Evolutionary conservation across 2,888 invertebrate genomes (phyloP).

Genomic region (Calameuta pallipes): DNA sequence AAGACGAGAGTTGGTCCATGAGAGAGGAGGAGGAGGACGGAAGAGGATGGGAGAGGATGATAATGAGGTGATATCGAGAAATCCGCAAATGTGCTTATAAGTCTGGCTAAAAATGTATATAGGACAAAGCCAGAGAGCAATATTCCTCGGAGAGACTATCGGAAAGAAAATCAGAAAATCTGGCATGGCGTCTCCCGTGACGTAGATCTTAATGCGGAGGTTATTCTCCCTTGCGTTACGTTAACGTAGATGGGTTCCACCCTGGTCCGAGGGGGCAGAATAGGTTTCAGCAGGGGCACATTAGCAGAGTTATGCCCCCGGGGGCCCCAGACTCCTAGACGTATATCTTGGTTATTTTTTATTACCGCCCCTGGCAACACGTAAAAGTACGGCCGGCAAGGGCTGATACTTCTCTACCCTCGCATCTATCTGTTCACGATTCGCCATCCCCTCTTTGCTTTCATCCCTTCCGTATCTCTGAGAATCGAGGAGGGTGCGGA

Average conservation of each 20-base stretch:
- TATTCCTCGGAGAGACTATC: background rate
- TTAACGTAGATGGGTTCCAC: conserved; percentile 27
- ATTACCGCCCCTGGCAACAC: conserved; percentile 47
- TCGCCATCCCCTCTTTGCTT: background rate
- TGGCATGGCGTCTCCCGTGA: conserved; percentile 3
- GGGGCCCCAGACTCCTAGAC: conserved; percentile 43
- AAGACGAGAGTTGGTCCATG: background rate
- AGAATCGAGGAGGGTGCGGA: conserved; percentile 1
- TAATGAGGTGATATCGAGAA: background rate
- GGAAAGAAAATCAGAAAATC: background rate
- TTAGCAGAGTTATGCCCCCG: conserved; percentile 57
- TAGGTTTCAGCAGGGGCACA: conserved; percentile 47
- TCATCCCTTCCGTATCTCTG: background rate
- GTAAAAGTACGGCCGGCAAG: conserved; percentile 14
- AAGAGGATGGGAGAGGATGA: background rate
- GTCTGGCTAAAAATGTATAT: background rate
- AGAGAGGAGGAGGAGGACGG: too few relatives aligned
- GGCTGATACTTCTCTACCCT: conserved; percentile 1
- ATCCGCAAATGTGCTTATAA: background rate
- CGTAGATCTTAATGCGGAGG: conserved; percentile 45
- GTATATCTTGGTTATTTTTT: conserved; percentile 61
- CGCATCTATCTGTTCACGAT: background rate
- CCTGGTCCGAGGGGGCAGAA: conserved; percentile 22
- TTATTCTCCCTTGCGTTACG: conserved; percentile 29
- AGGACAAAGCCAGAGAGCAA: background rate